Evolutionary conservation across 2,888 invertebrate species (phyloP).

Genomic region (Caradrina clavipalpis): DNA sequence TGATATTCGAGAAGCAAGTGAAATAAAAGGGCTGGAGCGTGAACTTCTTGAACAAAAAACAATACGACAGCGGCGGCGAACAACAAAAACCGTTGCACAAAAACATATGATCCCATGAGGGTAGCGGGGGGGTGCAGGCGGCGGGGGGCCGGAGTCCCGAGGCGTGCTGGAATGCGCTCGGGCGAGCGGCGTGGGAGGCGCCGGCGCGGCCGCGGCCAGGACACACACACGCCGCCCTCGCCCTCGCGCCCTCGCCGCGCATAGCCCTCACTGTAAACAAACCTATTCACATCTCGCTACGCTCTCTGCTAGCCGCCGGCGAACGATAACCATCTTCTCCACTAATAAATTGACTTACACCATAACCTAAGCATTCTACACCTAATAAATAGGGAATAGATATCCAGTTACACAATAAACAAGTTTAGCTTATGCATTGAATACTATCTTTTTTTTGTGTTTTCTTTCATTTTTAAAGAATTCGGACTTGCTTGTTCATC

Average conservation of each 20-base stretch:
- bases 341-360: constrained; percentile 61
- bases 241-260: constrained; percentile 61
- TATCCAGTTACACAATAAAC: constrained; percentile 53
- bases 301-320: constrained; percentile 65
- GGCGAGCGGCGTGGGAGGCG: constrained; percentile 90
- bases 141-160: constrained; percentile 79
- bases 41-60: constrained; percentile 86
- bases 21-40: constrained; percentile 89
- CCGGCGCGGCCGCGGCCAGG: constrained; percentile 74
- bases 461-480: constrained; percentile 2
- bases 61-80: constrained; percentile 88
- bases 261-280: constrained; percentile 86
- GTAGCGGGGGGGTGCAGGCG: constrained; percentile 76
- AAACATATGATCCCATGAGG: constrained; percentile 91
- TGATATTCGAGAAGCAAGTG: constrained; percentile 84
- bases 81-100: constrained; percentile 91
- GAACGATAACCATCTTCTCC: constrained; percentile 62
- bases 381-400: constrained; percentile 52
- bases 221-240: constrained; percentile 81
- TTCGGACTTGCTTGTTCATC: neutral
- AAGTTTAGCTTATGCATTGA: constrained; percentile 17
- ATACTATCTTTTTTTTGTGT: constrained; percentile 7
- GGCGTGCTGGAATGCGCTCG: constrained; percentile 91
- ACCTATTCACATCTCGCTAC: constrained; percentile 82
- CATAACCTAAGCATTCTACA: constrained; percentile 48